Conservation (phyloP, 2,888 invertebrate genomes). For the Torymus tubicola region DNA sequence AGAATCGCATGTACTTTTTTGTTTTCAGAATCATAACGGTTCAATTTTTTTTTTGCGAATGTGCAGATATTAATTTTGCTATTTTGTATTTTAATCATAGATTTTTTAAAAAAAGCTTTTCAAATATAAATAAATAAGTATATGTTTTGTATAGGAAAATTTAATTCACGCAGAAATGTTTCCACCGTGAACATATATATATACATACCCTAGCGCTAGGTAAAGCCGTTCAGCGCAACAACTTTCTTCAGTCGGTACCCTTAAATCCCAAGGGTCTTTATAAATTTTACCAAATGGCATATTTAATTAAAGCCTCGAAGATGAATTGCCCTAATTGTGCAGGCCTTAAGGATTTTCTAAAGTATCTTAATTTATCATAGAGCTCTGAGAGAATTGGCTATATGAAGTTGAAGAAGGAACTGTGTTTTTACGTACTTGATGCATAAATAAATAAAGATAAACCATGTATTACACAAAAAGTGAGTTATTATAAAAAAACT, state of each 20-base stretch:
- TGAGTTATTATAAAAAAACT: too few relatives aligned
- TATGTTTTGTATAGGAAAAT: background rate
- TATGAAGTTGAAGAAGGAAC: slow-evolving; percentile 1
- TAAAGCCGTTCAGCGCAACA: background rate
- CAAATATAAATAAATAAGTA: too few relatives aligned
- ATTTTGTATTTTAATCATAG: too few relatives aligned
- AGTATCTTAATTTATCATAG: slow-evolving; percentile 1
- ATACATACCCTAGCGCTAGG: background rate
- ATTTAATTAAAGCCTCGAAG: slow-evolving; percentile 65
- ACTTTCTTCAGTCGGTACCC: background rate
- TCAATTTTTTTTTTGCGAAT: too few relatives aligned
- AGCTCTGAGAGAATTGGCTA: background rate
- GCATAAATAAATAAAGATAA: background rate
- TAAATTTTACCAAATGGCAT: slow-evolving; percentile 62
- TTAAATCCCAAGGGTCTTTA: slow-evolving; percentile 53
- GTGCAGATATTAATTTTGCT: too few relatives aligned
- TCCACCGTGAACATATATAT: background rate
- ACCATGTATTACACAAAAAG: too few relatives aligned
- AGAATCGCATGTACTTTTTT: too few relatives aligned
- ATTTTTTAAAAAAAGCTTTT: too few relatives aligned
- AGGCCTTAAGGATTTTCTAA: slow-evolving; percentile 7
- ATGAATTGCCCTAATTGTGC: slow-evolving; percentile 61
- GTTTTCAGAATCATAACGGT: too few relatives aligned
- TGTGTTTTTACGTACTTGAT: background rate
- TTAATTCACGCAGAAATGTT: background rate